phyloP scores from a whole-genome alignment of 2,888 invertebrate species.

The Biston betularia region DNA sequence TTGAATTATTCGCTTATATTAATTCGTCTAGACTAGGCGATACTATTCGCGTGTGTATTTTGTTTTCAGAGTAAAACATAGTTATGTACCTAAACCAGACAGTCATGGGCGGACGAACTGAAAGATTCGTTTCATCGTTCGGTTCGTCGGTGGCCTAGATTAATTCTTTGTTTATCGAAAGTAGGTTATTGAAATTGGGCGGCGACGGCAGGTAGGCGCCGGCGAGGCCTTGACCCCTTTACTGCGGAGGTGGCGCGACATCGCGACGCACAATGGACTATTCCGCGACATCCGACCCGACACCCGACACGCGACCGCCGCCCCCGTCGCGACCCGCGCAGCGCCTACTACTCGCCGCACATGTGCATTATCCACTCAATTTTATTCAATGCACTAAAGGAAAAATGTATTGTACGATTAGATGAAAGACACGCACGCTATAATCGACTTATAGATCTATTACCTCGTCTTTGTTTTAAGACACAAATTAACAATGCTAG shows the following conservation, averaged over 20 bases:
- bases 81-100: constrained; percentile 25
- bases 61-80: constrained; percentile 28
- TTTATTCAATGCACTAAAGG: not conserved
- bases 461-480: not conserved
- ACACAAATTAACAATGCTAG: constrained; percentile 1
- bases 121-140: constrained; percentile 32
- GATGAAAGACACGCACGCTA: not conserved
- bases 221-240: constrained; percentile 77
- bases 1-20: constrained; percentile 48
- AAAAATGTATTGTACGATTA: constrained; percentile 3
- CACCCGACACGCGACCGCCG: constrained; percentile 56
- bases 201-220: constrained; percentile 75
- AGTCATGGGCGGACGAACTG: constrained; percentile 32
- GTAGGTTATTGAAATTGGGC: constrained; percentile 56
- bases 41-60: constrained; percentile 35
- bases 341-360: constrained; percentile 15
- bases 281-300: constrained; percentile 75
- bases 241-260: constrained; percentile 56
- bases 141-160: constrained; percentile 40
- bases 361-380: constrained; percentile 9
- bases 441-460: not conserved
- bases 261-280: constrained; percentile 70
- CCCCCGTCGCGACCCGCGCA: constrained; percentile 39
- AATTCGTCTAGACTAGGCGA: constrained; percentile 45
- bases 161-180: constrained; percentile 47